A percentile compares a stretch with the other conserved stretches of the same genome.
Evolutionary conservation across 37 sponge, comb jelly and placozoan genomes (phyloP).

Genomic region (Spongilla lacustris): DNA sequence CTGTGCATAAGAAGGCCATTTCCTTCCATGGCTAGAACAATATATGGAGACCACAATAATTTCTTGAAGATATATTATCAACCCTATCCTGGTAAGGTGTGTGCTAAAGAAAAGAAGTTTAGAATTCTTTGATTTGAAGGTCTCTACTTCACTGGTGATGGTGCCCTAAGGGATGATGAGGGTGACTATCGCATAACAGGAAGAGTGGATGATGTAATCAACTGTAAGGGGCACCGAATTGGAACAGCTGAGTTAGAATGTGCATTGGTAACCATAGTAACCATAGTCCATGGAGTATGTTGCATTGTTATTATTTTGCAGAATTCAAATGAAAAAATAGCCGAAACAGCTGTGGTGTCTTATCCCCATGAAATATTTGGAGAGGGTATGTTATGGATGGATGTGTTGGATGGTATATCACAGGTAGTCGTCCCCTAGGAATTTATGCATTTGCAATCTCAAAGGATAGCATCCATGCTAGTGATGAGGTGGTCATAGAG

Average conservation of each 20-base stretch:
- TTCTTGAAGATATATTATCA: slow-evolving; percentile 71
- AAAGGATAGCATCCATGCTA: slow-evolving; percentile 48
- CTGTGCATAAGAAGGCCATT: slow-evolving; percentile 69
- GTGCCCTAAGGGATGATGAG: slow-evolving; percentile 72
- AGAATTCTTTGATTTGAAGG: slow-evolving; percentile 16
- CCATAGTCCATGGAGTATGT: too few relatives aligned
- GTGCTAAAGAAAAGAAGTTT: not conserved
- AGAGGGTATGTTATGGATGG: slow-evolving; percentile 20
- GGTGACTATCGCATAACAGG: slow-evolving; percentile 88
- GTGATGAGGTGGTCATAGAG: slow-evolving; percentile 15
- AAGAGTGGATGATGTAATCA: slow-evolving; percentile 89
- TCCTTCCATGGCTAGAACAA: slow-evolving; percentile 80
- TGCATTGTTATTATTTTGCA: too few relatives aligned
- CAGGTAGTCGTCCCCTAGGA: not conserved
- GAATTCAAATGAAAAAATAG: slow-evolving; percentile 70
- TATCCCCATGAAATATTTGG: slow-evolving; percentile 51
- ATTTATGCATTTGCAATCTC: slow-evolving; percentile 71
- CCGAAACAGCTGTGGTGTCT: slow-evolving; percentile 85
- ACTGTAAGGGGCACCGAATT: slow-evolving; percentile 81
- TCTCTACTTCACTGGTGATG: slow-evolving; percentile 83
- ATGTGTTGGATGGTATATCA: not conserved
- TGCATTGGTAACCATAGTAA: slow-evolving; percentile 55
- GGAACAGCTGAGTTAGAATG: slow-evolving; percentile 91
- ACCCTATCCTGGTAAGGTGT: slow-evolving; percentile 41
- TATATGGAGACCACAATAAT: slow-evolving; percentile 67